Base-by-base conservation (phyloP, 2,888 invertebrate genomes). In the Pyrrhosoma nymphula region DNA sequence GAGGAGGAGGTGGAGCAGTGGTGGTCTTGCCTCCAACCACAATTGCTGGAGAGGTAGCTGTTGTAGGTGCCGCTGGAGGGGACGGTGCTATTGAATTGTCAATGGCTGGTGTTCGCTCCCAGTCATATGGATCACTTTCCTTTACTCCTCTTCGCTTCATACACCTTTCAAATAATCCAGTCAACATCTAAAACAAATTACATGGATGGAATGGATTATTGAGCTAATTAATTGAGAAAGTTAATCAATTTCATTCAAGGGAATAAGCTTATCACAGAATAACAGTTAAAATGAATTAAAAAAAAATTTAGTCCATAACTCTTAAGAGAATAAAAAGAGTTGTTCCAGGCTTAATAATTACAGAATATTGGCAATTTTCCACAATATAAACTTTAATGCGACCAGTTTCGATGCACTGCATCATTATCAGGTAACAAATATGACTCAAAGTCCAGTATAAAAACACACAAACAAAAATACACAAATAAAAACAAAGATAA, bases 111-210 rank as follows among this genome's bases (percentile, higher is more conserved):
- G 96, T 96, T 96, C 93, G 99, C 97, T 99, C 99, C 99, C 99
- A 99, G 97, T 99, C 99, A 97, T 98, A 99, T 0, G 99, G 99
- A 97, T 99, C 99, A 0, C 98, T 97, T 96, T 99, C 98, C 96
- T 98, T 98, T 20, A 99, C 99, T 55, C 99, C 99, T 30, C 99
- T 98, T 0, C 99, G 97, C 97, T 99, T 99, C 98, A 99, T 99
- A 97, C 99, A 99, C 56, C 99, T 97, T 97, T 99, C 99, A 96
- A 99, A 98, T 95, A 99, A 97, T 14, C 98, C 98, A 95, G 98
- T 98, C 96, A 99, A 97, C 98, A 99, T 98, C 97, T 98, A 96
- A 2, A 69, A 93, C 26, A 30, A 60, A 63, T 39, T 23, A 23
- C 23, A 23, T 82, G 18, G n/a, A 75, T 20, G 30, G 26, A 69